phyloP scores from a whole-genome alignment of 2,113 vertebrate genomes.

The Callipepla californica region DNA sequence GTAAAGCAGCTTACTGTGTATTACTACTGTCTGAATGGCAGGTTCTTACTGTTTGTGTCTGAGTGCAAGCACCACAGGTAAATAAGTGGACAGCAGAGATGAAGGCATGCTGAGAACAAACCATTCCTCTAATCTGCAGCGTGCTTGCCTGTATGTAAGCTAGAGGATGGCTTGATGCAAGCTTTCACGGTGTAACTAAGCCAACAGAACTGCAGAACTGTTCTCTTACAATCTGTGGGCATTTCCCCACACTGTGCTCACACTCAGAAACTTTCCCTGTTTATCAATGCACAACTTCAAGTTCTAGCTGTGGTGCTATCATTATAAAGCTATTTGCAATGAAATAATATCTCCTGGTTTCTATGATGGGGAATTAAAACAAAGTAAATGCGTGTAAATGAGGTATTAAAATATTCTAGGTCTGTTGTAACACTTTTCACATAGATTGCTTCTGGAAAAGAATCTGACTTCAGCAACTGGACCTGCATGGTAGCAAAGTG shows the following conservation, averaged over 20 bases:
- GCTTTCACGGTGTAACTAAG: neutral
- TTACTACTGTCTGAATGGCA: neutral
- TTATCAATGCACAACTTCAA: neutral
- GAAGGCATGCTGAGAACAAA: neutral
- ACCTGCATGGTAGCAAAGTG: neutral
- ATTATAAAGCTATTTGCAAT: neutral
- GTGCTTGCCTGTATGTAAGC: neutral
- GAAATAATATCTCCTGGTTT: neutral
- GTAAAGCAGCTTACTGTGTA: neutral
- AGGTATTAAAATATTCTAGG: neutral
- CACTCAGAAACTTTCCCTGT: neutral
- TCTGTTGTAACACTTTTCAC: neutral
- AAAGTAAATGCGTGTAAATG: neutral
- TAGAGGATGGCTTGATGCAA: neutral
- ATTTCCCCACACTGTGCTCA: neutral
- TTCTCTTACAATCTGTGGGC: neutral
- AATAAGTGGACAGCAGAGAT: neutral
- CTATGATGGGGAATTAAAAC: neutral
- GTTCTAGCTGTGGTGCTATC: neutral
- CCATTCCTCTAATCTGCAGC: neutral
- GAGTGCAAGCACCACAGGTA: neutral
- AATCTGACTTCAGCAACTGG: neutral
- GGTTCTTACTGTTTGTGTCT: neutral
- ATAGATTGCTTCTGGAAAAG: neutral
- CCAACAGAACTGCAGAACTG: neutral